phyloP scores from a whole-genome alignment of 2,797 vertebrate genomes.

The Diceros bicornis region DNA sequence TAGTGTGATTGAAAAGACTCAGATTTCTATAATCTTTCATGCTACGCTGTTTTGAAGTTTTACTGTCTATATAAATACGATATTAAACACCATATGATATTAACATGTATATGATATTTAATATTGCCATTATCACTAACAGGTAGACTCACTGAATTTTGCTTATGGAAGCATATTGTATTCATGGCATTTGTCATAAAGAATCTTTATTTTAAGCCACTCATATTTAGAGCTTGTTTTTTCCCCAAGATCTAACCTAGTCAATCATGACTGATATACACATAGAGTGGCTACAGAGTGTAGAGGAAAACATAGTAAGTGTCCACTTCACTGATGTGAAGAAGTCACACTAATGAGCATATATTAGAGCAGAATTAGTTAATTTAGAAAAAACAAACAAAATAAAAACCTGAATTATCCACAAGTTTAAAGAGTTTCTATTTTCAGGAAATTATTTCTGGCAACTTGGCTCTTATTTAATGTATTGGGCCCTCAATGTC shows the following conservation, averaged over 20 bases:
- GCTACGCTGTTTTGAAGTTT: background rate
- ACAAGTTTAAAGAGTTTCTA: background rate
- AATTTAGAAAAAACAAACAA: slow-evolving; percentile 9
- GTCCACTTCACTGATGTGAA: background rate
- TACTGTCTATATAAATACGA: background rate
- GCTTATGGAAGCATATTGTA: background rate
- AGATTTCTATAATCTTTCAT: background rate
- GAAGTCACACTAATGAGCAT: background rate
- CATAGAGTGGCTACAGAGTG: fast-evolving
- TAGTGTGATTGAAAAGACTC: background rate
- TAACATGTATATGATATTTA: background rate
- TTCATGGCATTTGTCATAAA: background rate
- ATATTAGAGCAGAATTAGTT: background rate
- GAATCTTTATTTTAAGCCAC: background rate
- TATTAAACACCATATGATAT: background rate
- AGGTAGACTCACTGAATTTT: background rate
- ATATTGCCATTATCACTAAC: background rate
- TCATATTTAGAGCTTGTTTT: background rate
- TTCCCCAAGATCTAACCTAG: background rate
- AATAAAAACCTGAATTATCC: background rate
- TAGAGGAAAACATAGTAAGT: background rate
- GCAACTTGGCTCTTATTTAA: background rate
- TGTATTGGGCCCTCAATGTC: background rate
- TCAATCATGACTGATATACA: background rate
- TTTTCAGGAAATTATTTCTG: background rate